A percentile compares a stretch with the other conserved stretches of the same genome.
Conservation (phyloP, 2,113 vertebrate species). For the Notothenia coriiceps region DNA sequence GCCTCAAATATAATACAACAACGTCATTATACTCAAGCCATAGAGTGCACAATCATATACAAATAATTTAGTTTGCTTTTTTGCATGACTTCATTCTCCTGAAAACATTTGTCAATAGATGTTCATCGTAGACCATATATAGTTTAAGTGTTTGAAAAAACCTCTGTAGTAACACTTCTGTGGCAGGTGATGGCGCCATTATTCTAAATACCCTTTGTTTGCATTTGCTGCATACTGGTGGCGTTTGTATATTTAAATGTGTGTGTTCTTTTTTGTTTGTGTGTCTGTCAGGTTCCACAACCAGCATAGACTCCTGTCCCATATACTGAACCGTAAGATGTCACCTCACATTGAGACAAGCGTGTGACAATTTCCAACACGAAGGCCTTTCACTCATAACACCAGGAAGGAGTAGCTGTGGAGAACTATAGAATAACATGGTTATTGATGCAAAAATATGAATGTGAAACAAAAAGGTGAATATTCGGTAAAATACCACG, state of each 20-base stretch:
- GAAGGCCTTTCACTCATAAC: not conserved
- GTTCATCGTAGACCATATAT: not conserved
- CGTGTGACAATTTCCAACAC: conserved; percentile 64
- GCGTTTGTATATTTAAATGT: not conserved
- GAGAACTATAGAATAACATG: not conserved
- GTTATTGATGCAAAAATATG: not conserved
- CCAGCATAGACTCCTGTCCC: conserved; percentile 83
- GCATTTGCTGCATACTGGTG: not conserved
- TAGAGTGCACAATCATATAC: not conserved
- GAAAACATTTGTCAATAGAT: not conserved
- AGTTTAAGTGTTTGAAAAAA: not conserved
- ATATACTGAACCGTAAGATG: conserved; percentile 80
- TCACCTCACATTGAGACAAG: conserved; percentile 88
- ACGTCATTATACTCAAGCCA: not conserved
- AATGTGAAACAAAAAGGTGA: not conserved
- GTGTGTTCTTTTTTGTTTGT: conserved; percentile 35
- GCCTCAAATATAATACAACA: not conserved
- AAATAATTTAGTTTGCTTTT: too few species aligned
- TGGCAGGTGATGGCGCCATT: conserved; percentile 38
- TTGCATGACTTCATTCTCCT: too few species aligned
- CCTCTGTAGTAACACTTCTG: conserved; percentile 25
- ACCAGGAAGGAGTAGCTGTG: not conserved
- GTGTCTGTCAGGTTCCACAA: conserved; percentile 83
- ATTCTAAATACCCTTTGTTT: not conserved
- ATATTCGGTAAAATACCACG: not conserved